These are phyloP conservation scores for Camponotus fellah DNA, from an alignment of 2,888 invertebrate species.

Conservation along the genomic window DNA sequence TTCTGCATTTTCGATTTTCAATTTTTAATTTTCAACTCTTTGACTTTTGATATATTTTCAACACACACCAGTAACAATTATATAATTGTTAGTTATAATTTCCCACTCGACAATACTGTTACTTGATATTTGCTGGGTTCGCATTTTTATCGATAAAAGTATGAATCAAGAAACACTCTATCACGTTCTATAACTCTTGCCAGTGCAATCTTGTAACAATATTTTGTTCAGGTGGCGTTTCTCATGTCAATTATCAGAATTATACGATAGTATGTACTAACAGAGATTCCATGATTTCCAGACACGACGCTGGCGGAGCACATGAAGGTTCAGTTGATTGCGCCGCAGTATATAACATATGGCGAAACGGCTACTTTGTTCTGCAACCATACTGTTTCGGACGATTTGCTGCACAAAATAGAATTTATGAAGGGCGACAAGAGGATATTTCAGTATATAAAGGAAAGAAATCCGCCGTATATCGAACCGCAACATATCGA, in stretches of 20 bases:
- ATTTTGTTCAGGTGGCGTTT: background rate
- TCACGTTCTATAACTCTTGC: background rate
- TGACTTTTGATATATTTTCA: background rate
- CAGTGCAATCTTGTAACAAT: background rate
- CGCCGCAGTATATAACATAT: slow-evolving; percentile 91
- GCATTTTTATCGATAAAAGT: background rate
- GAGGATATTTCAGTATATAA: slow-evolving; percentile 94
- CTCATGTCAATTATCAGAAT: background rate
- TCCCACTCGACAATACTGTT: too few relatives aligned
- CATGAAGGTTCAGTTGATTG: slow-evolving; percentile 88
- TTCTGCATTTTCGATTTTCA: background rate
- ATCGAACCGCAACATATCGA: slow-evolving; percentile 88
- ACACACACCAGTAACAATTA: too few relatives aligned
- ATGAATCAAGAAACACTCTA: background rate
- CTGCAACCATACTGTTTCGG: slow-evolving; percentile 92
- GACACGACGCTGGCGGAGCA: slow-evolving; percentile 84
- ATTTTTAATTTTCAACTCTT: background rate
- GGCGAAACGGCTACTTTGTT: slow-evolving; percentile 91
- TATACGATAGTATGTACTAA: slow-evolving; percentile 28
- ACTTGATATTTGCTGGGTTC: background rate
- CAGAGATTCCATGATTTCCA: slow-evolving; percentile 59
- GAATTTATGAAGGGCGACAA: slow-evolving; percentile 90
- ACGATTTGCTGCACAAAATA: slow-evolving; percentile 92
- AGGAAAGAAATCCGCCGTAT: slow-evolving; percentile 92
- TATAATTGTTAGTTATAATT: too few relatives aligned